A percentile compares a stretch with the other conserved stretches of the same genome.
These are phyloP conservation scores for Campaea margaritaria DNA, from an alignment of 2,888 invertebrate species.

Conservation along the genomic window DNA sequence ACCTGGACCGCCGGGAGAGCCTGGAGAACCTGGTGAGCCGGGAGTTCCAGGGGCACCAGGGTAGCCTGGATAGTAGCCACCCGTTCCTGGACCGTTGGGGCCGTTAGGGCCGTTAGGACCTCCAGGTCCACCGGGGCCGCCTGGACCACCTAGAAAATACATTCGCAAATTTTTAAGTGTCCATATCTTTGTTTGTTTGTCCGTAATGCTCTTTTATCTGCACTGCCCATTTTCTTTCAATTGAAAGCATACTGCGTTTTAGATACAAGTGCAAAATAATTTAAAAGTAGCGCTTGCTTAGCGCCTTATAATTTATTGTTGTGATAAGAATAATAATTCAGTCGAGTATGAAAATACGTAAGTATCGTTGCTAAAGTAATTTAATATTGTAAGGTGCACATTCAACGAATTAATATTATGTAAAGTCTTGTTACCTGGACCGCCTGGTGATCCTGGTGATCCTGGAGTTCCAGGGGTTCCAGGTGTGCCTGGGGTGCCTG, in stretches of 20 bases:
- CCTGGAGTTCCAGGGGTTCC: constrained; percentile 56
- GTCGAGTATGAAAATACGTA: no score
- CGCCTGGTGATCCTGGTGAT: constrained; percentile 43
- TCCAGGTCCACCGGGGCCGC: constrained; percentile 36
- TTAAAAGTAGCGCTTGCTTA: no score
- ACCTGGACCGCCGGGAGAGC: constrained; percentile 48
- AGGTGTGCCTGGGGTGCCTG: constrained; percentile 37
- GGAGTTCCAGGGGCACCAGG: constrained; percentile 53
- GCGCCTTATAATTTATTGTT: no score
- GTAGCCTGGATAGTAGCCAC: constrained; percentile 37
- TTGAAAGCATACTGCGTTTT: no score
- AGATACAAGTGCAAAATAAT: no score
- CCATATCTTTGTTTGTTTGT: neutral
- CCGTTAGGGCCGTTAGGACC: constrained; percentile 38
- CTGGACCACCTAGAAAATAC: constrained; percentile 15
- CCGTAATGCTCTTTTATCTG: no score
- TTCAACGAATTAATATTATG: neutral
- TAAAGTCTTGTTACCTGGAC: constrained; percentile 39
- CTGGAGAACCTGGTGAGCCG: constrained; percentile 45
- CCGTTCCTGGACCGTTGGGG: constrained; percentile 32
- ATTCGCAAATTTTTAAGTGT: neutral
- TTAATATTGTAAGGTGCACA: neutral
- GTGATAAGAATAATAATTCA: no score
- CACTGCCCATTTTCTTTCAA: no score
- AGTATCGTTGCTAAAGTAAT: no score